These are phyloP conservation scores for Eupeodes corollae DNA, from an alignment of 1,140 invertebrate genomes.

Conservation along the genomic window DNA sequence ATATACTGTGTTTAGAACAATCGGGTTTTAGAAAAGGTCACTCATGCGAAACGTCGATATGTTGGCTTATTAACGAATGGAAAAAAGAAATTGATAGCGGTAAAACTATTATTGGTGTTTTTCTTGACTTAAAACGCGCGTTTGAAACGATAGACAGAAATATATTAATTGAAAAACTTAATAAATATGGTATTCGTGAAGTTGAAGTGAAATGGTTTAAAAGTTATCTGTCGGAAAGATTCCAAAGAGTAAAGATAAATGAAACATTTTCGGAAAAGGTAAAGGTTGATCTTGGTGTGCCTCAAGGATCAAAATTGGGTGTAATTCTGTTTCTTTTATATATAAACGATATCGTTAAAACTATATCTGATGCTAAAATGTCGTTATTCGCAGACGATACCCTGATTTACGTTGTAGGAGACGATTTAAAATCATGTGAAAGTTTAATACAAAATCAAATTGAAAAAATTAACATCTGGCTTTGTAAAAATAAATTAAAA, in stretches of 20 bases:
- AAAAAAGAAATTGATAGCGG: no score
- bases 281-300: constrained; percentile 2
- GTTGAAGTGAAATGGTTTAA: no score
- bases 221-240: no score
- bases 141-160: no score
- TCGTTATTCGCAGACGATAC: not conserved
- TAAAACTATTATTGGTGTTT: no score
- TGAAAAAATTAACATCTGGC: not conserved
- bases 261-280: constrained; percentile 13
- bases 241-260: constrained; percentile 5
- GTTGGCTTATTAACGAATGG: no score
- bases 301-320: constrained; percentile 9
- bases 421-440: not conserved
- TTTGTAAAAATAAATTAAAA: not conserved
- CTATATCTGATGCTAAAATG: not conserved
- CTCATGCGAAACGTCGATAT: no score
- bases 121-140: no score
- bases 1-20: constrained; percentile 8
- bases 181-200: no score
- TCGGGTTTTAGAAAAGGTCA: no score
- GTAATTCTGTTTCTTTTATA: constrained; percentile 1
- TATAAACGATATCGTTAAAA: not conserved
- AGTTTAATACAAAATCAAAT: not conserved
- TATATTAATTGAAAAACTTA: no score
- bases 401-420: not conserved